Base-by-base conservation (phyloP, 2,797 vertebrate species). In the Pipistrellus pipistrellus region DNA sequence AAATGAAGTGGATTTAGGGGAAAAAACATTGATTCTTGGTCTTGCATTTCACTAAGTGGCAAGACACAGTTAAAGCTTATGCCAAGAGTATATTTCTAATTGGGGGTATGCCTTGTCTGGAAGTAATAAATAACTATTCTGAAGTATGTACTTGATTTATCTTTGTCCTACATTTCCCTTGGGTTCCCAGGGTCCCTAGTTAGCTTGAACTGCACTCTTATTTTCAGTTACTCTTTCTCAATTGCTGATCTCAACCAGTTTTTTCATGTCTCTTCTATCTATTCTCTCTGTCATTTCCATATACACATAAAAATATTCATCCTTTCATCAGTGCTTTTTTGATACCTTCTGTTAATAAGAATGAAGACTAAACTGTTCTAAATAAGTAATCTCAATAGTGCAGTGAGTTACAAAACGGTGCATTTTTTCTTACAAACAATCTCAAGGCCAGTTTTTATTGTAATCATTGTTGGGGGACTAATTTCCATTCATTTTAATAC, bases 401-500 rank as follows among this genome's bases (percentile, higher is more conserved):
- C 23, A 75, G 1, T 89, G 25, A 96, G 25, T 53, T 84, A 25
- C 12, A 62, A 62, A 82, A 15, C 6, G 57, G 18, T 35, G 38
- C 81, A 7, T 69, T 38, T n/a, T 83, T 64, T 57, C 14, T 91
- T 57, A 17, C 3, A 10, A 44, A 85, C 21, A 90, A 59, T 59
- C 17, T 10, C 14, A 66, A 62, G 4, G 20, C 4, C 23, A 20
- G 4, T 85, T 35, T 27, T 51, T 32, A 90, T 32, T 15, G 11
- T 68, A 51, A 75, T 73, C 12, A 78, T 35, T 1, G 51, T 51
- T 25, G n/a, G n/a, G 3, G 4, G 13, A 44, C 25, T 44, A 14
- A 13, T 80, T 91, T 91, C n/a, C 38, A 48, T 48, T 75, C 17
- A 71, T 81, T 94, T n/a, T 27, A 12, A 64, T 91, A 84, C 35